Evolutionary conservation across 2,113 vertebrate genomes (phyloP), one percentile per base, ranked within the genome.

Genomic region (Silurus asotus): DNA sequence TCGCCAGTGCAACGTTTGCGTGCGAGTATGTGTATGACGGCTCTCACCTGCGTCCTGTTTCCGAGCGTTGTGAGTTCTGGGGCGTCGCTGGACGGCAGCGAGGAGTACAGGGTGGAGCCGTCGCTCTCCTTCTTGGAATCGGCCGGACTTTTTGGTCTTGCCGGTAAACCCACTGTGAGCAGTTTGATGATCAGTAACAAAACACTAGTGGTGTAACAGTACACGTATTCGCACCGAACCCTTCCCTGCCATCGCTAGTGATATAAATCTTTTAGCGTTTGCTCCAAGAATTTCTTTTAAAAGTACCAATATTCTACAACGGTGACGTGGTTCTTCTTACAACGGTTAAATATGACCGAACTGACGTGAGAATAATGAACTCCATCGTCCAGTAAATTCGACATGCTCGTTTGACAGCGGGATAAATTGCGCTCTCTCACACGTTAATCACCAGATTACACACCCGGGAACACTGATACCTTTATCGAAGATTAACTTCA

Each of bases 401-500:
- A 10, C 17, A 10, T 5, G 19, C 5, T 45, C 28, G 0, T 8
- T 23, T 65, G 9, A 25, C 23, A 65, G n/a, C 23, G 14, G 20
- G 62, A 4, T 25, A 15, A 25, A n/a, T n/a, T 8, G 7, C 62
- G 0, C 62, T 9, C n/a, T 25, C 23, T 64, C 62, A n/a, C 8
- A 11, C 6, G 61, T 23, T 23, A 37, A 37, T 37, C 2, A 37
- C 37, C 37, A 37, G 37, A 37, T 37, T 37, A 37, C 3, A 37
- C 37, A 37, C 37, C 37, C 37, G 37, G 37, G 37, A 11, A 25
- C 2, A 58, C 6, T 49, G 25, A 84, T 92, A 96, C 98, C 97
- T 96, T 98, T 96, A 93, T 99, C 98, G 89, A 98, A 99, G 91
- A 98, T 97, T 87, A 99, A 94, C 92, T 98, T 97, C 84, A 98